Evolutionary conservation across 2,888 invertebrate species (phyloP).

Genomic region (Noctua janthina): DNA sequence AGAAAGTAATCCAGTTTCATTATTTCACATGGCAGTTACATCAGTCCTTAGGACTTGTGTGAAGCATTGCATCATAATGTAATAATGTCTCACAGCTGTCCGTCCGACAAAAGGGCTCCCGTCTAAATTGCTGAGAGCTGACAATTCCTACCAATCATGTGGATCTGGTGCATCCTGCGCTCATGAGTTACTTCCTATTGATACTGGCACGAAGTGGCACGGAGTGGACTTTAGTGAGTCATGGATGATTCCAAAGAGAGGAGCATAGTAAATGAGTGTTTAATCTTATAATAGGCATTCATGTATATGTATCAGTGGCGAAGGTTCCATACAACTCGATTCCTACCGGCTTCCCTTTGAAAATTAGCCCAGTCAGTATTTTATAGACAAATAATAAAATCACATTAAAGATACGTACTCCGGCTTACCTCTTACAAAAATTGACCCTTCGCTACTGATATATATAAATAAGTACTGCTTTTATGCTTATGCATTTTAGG

Average conservation of each 20-base stretch:
- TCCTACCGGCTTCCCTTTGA: too few relatives aligned
- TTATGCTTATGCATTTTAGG: background rate
- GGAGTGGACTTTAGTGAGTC: background rate
- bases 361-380: too few relatives aligned
- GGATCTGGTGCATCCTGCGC: conserved; percentile 60
- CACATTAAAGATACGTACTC: too few relatives aligned
- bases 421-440: too few relatives aligned
- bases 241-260: background rate
- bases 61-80: background rate
- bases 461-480: background rate
- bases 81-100: conserved; percentile 18
- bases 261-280: background rate
- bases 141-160: conserved; percentile 51
- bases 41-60: background rate
- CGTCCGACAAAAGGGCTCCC: conserved; percentile 4
- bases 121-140: conserved; percentile 30
- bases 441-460: too few relatives aligned
- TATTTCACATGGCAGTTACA: background rate
- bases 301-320: background rate
- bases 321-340: too few relatives aligned
- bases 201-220: background rate
- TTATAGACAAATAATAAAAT: too few relatives aligned
- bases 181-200: conserved; percentile 41
- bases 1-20: background rate
- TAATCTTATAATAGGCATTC: background rate